Evolutionary conservation across 2,797 vertebrate genomes (phyloP), one percentile per base, ranked within the genome.

Genomic region (Poeciliopsis presidionis): DNA sequence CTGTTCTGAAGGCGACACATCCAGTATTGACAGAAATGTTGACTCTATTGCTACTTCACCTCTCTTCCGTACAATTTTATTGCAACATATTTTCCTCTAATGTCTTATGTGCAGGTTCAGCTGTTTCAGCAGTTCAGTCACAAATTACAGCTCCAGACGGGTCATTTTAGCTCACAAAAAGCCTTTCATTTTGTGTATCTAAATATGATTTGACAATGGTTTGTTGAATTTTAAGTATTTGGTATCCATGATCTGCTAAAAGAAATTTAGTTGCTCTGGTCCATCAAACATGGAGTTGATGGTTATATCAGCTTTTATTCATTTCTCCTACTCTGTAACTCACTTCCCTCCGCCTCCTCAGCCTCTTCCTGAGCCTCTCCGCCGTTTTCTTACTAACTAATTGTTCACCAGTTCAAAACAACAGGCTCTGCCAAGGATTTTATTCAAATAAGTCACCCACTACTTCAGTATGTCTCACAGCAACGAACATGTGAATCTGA

Each of bases 371-470:
- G 73, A 70, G 25, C 45, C 41, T 46, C 25, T 45, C n/a, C 39
- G 30, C 30, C 16, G 16, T 59, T 28, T 28, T 20, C n/a, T 36
- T 28, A 16, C 39, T 18, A 13, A 16, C 39, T 18, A 33, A 20
- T 9, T 22, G 18, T 61, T 61, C 5, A 75, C n/a, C 25, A 70
- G 13, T 46, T 70, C 25, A 70, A 70, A 46, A 41, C 22, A 45
- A n/a, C 25, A 28, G 2, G 2, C 41, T 45, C 11, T 69, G 39
- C 41, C 67, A 70, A 46, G 13, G 41, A 28, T 16, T 46, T 70
- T 45, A 28, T 70, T 70, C 67, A 28, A 70, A 70, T 46, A 45
- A 61, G 67, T 70, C 67, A 28, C 67, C 67, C 67, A 70, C 67
- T 70, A 70, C 43, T 46, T 46, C 41, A 70, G 45, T 45, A 14